Evolutionary conservation across 2,797 vertebrate genomes (phyloP).

Genomic region (Lithobates pipiens): DNA sequence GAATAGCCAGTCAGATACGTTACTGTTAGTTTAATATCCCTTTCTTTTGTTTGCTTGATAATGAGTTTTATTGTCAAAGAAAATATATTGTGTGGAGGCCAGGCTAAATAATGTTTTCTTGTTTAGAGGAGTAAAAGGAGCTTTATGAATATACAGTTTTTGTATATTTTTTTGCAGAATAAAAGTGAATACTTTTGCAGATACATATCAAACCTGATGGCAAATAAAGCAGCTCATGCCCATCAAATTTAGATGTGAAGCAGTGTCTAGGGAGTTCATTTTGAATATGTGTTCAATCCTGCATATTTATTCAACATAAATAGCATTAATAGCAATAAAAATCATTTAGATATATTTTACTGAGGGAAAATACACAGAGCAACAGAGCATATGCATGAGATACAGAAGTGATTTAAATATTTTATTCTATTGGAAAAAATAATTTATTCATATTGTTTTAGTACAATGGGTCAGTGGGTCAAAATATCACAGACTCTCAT

Average conservation of each 20-base stretch:
- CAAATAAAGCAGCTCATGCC: constrained; percentile 40
- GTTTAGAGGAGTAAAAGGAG: constrained; percentile 29
- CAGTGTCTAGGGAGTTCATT: constrained; percentile 32
- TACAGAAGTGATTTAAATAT: constrained; percentile 14
- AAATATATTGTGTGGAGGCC: constrained; percentile 19
- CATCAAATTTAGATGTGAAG: constrained; percentile 36
- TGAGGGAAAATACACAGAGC: constrained; percentile 5
- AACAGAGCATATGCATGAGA: constrained; percentile 2
- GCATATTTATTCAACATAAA: constrained; percentile 33
- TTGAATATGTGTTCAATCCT: constrained; percentile 26
- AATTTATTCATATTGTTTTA: constrained; percentile 29
- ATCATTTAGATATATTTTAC: neutral
- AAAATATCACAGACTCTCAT: neutral
- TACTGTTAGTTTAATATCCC: constrained; percentile 49
- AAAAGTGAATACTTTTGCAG: constrained; percentile 20
- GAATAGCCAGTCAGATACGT: constrained; percentile 13
- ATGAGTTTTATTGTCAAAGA: constrained; percentile 42
- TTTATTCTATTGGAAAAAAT: constrained; percentile 10
- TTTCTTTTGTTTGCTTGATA: constrained; percentile 41
- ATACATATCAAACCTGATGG: constrained; percentile 33
- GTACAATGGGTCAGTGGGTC: constrained; percentile 20
- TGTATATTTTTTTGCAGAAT: constrained; percentile 22
- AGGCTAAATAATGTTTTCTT: constrained; percentile 34
- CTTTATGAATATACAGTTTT: constrained; percentile 26
- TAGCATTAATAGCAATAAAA: constrained; percentile 9